Evolutionary conservation across 1,140 invertebrate species (phyloP).

Genomic region (Conus ventricosus): DNA sequence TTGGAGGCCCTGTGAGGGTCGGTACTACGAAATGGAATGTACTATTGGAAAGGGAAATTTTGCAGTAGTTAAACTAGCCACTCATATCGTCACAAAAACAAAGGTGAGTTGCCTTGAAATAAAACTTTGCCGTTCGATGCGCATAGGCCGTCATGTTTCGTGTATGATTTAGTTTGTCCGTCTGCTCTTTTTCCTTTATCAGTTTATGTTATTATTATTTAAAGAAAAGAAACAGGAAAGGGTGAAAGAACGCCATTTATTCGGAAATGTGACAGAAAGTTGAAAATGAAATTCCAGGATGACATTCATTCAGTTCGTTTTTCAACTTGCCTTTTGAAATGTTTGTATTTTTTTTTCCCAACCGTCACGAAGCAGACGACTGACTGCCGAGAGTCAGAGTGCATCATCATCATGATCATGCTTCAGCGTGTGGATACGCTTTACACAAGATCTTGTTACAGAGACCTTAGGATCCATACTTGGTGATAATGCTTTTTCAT

Average conservation of each 20-base stretch:
- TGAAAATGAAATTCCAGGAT: not conserved
- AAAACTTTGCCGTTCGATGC: slow-evolving; percentile 12
- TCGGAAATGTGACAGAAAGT: not conserved
- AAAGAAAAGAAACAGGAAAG: too few relatives aligned
- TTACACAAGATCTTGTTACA: too few relatives aligned
- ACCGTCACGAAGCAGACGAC: too few relatives aligned
- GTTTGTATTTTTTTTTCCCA: too few relatives aligned
- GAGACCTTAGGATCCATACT: too few relatives aligned
- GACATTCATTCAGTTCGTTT: not conserved
- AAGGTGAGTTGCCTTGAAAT: slow-evolving; percentile 84
- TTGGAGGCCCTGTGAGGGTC: slow-evolving; percentile 75
- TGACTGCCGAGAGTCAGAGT: too few relatives aligned
- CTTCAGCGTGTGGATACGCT: too few relatives aligned
- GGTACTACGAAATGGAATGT: slow-evolving; percentile 95
- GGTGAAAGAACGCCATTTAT: too few relatives aligned
- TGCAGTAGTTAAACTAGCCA: slow-evolving; percentile 94
- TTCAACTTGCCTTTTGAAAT: too few relatives aligned
- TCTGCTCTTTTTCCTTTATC: not conserved
- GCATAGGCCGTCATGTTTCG: not conserved
- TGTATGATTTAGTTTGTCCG: not conserved
- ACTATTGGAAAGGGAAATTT: slow-evolving; percentile 98
- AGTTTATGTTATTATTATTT: not conserved
- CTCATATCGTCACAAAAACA: slow-evolving; percentile 94
- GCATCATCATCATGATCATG: too few relatives aligned
- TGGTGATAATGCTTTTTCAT: too few relatives aligned